Base-by-base conservation (phyloP, 2,797 vertebrate genomes). In the Hybognathus amarus region DNA sequence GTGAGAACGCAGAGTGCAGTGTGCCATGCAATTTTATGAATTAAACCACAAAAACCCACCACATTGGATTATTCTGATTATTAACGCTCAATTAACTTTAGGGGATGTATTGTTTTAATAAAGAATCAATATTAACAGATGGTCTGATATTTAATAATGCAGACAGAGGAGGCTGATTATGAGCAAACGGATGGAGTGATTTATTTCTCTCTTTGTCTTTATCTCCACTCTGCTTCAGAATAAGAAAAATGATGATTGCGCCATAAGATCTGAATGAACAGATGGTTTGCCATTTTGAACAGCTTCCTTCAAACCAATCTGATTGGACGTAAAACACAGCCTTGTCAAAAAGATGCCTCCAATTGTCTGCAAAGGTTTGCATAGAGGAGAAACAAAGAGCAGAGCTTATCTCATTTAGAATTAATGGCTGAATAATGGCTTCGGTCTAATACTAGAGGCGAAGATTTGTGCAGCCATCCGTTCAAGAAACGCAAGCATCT, bases 71-170 rank as follows among this genome's bases (percentile, higher is more conserved):
- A 52, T 59, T 83, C 30, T 54, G 59, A 73, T 83, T 76, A 67
- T 56, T 64, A 24, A 70, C 54, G 77, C 50, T 79, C 18, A 76
- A 45, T 77, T 76, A 30, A 64, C 22, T 71, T 77, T 17, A 59
- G 38, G 71, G 63, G 77, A 38, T 82, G 52, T 76, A 64, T 84
- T 82, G 74, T 74, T 74, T 86, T 74, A 85, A 64, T 81, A 84
- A 56, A 69, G 70, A 63, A 74, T 64, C 63, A 67, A 78, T 79
- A 82, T 77, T 56, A 78, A 83, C 83, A 88, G 86, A 87, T 83
- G 83, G 77, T 81, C 82, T 47, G 50, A 30, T 76, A 69, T 71
- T 79, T 61, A 75, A 86, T 70, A 81, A 54, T 45, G 73, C 75
- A 77, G 76, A 84, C 36, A 80, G 63, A 56, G 80, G 64, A 52